Evolutionary conservation across 1,140 invertebrate genomes (phyloP).

Genomic region (Conus betulinus): DNA sequence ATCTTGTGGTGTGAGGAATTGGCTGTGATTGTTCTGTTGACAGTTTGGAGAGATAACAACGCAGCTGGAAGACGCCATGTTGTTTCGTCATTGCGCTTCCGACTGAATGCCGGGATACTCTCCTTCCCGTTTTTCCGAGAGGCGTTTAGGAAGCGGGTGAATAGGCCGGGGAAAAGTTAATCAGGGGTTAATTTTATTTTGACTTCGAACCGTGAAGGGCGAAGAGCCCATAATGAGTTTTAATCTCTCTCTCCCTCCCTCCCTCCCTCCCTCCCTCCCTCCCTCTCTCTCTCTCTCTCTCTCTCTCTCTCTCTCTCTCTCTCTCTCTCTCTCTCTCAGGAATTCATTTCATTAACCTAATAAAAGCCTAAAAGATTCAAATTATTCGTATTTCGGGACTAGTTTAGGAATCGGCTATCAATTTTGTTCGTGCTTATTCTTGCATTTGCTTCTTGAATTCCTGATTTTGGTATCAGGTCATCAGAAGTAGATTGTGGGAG

Average conservation of each 20-base stretch:
- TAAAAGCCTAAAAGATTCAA: neutral
- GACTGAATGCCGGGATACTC: slow-evolving; percentile 22
- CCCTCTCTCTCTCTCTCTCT: neutral
- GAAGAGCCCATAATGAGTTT: neutral
- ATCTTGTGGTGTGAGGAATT: neutral
- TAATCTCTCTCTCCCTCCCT: slow-evolving; percentile 7
- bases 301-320: slow-evolving; percentile 1
- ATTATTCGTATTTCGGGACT: neutral
- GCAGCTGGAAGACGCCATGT: slow-evolving; percentile 20
- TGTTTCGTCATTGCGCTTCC: slow-evolving; percentile 1
- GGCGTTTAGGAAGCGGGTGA: neutral
- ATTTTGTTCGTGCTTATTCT: neutral
- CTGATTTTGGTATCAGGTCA: too few species aligned
- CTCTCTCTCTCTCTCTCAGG: neutral
- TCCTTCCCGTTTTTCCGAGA: slow-evolving; percentile 17
- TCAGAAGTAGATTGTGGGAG: too few species aligned
- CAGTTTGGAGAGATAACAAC: slow-evolving; percentile 25
- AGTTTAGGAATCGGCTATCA: neutral
- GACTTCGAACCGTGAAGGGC: neutral
- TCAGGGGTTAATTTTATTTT: slow-evolving; percentile 20
- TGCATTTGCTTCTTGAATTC: neutral
- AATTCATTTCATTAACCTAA: neutral
- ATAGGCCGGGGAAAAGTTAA: slow-evolving; percentile 6
- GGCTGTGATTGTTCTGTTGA: slow-evolving; percentile 1
- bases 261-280: neutral